These are phyloP conservation scores for Spodoptera exigua DNA, from an alignment of 2,888 invertebrate genomes.

Conservation along the genomic window DNA sequence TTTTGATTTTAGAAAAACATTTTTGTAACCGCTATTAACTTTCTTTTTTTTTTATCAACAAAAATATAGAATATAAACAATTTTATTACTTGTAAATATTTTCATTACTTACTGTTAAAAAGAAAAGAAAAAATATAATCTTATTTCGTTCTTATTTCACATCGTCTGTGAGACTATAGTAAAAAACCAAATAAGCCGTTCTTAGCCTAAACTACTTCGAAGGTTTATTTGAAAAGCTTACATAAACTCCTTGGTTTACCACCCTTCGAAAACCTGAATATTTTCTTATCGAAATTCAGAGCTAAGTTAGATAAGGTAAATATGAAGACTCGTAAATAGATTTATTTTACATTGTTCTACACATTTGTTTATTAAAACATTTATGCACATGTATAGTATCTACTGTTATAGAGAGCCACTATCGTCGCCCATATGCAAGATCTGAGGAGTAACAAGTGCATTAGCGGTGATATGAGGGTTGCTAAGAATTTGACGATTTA, in stretches of 20 bases:
- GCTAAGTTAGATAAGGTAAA: slow-evolving; percentile 5
- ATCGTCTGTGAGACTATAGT: slow-evolving; percentile 20
- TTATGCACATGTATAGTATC: too few relatives aligned
- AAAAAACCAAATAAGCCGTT: slow-evolving; percentile 24
- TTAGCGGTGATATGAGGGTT: too few relatives aligned
- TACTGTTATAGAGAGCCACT: too few relatives aligned
- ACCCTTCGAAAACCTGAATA: slow-evolving; percentile 7
- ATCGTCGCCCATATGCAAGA: too few relatives aligned
- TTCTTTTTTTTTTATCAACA: slow-evolving; percentile 38
- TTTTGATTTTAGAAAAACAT: not conserved
- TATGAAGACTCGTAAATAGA: too few relatives aligned
- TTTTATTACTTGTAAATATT: too few relatives aligned
- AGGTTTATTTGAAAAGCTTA: slow-evolving; percentile 27
- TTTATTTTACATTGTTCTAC: too few relatives aligned
- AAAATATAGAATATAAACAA: slow-evolving; percentile 16
- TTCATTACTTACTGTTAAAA: slow-evolving; percentile 22
- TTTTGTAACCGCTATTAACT: slow-evolving; percentile 12
- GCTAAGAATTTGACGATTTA: too few relatives aligned
- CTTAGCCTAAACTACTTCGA: slow-evolving; percentile 21
- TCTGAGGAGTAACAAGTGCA: too few relatives aligned
- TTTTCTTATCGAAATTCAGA: slow-evolving; percentile 18
- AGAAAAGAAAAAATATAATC: slow-evolving; percentile 20
- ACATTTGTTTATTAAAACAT: too few relatives aligned
- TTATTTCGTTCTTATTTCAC: slow-evolving; percentile 34
- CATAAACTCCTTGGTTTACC: slow-evolving; percentile 44